Percentiles rank a stretch among this genome's conserved stretches.
Conservation (phyloP, 2,888 invertebrate species). For the Strigamia maritima region DNA sequence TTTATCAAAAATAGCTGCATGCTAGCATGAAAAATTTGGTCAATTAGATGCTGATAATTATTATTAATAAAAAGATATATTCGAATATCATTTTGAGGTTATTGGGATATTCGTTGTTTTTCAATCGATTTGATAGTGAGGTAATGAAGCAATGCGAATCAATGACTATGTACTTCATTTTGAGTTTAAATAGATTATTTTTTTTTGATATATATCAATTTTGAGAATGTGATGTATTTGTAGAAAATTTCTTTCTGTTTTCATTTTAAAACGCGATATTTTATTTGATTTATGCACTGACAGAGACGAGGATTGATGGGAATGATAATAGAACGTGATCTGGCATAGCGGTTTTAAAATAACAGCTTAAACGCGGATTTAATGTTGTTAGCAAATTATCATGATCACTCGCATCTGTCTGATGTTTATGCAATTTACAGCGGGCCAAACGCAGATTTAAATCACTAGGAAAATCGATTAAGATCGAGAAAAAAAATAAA, state of each 20-base stretch:
- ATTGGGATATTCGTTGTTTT: too few species aligned
- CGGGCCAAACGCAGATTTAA: background rate
- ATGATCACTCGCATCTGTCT: background rate
- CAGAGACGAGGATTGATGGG: background rate
- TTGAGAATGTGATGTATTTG: background rate
- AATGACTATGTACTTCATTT: too few species aligned
- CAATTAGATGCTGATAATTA: too few species aligned
- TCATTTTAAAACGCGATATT: background rate
- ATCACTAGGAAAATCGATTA: background rate
- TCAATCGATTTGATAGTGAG: too few species aligned
- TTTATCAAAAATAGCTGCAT: too few species aligned
- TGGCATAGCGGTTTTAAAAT: background rate
- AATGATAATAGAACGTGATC: slow-evolving; percentile 4
- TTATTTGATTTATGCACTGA: background rate
- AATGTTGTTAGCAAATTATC: background rate
- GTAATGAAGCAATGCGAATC: too few species aligned
- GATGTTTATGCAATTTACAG: background rate
- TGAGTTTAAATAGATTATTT: too few species aligned
- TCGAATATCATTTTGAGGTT: too few species aligned
- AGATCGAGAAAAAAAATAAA: background rate
- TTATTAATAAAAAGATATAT: too few species aligned
- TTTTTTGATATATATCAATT: background rate
- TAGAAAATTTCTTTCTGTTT: background rate
- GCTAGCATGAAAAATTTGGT: too few species aligned
- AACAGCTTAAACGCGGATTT: background rate